Base-by-base conservation (phyloP, 1,140 invertebrate genomes). In the Battus philenor region DNA sequence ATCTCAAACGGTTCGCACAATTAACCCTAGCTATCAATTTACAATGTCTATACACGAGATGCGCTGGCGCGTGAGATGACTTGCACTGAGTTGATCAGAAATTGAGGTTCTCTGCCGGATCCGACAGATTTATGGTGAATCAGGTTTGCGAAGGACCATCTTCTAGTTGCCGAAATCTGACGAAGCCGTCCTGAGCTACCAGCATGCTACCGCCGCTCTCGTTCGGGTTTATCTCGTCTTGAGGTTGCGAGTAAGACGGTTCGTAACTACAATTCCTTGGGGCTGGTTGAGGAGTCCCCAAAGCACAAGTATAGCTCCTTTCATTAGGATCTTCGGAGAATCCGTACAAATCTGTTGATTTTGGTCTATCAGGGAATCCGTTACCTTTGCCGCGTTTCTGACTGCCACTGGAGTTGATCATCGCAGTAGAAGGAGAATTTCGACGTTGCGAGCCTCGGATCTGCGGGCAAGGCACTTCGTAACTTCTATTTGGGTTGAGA, bases 161-260 rank as follows among this genome's bases (percentile, higher is more conserved):
- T 22, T 91, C 91, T 36, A 92, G 64, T 6, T 90, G 90, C 17
- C 93, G 88, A 83, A 95, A 95, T 38, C 94, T 87, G 1, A 95
- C 91, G 68, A 95, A 95, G 1, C 94, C 94, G 57, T 94, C 92
- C 60, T 96, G 94, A 50, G 93, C 93, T 2, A 95, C 93, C 29
- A 95, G 82, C 93, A 95, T 95, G 44, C 88, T 91, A n/a, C 80
- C 80, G 1, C 74, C 76, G 4, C 63, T 44, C 22, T 83, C 80
- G 20, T 64, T 77, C 16, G 50, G 61, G 30, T 65, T 67, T 0
- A 79, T 61, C 36, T 73, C 72, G 22, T 87, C 81, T 46, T 87
- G 83, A 1, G 80, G 79, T 34, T 86, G 82, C 12, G 83, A 73
- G 44, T 87, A 86, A 6, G 81, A 75, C 1, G 75, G 69, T 24